phyloP scores from a whole-genome alignment of 1,140 invertebrate genomes.

The Meloidogyne chitwoodi region DNA sequence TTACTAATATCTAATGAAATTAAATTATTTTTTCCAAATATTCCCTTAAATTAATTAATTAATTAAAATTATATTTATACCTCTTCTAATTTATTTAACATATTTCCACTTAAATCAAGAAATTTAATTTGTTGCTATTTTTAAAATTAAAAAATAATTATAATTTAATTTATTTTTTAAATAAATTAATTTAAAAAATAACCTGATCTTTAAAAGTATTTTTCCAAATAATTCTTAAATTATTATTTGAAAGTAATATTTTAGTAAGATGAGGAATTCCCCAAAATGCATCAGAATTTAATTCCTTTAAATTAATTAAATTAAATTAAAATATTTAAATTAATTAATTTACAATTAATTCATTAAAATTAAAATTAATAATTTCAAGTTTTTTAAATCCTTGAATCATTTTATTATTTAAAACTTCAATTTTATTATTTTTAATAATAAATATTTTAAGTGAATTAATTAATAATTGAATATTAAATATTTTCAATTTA shows the following conservation, averaged over 20 bases:
- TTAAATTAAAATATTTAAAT: background rate
- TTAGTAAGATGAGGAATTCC: slow-evolving; percentile 5
- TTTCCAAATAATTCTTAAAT: slow-evolving; percentile 36
- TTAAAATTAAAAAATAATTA: too few relatives aligned
- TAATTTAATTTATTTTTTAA: slow-evolving; percentile 27
- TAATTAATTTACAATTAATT: slow-evolving; percentile 26
- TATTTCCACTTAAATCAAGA: slow-evolving; percentile 32
- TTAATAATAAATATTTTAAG: slow-evolving; percentile 15
- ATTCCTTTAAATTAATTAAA: slow-evolving; percentile 6
- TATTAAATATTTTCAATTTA: slow-evolving; percentile 27
- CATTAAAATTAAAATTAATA: slow-evolving; percentile 31
- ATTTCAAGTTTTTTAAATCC: slow-evolving; percentile 24
- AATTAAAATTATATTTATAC: background rate
- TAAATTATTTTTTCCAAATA: slow-evolving; percentile 45
- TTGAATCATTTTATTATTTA: slow-evolving; percentile 28
- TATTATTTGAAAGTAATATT: slow-evolving; percentile 36
- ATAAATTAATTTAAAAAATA: background rate
- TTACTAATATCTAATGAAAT: slow-evolving; percentile 21
- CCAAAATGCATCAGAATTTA: slow-evolving; percentile 35
- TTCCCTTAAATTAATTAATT: slow-evolving; percentile 14
- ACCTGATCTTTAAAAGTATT: slow-evolving; percentile 41
- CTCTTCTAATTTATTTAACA: slow-evolving; percentile 28
- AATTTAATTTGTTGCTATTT: background rate
- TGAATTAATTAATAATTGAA: slow-evolving; percentile 31
- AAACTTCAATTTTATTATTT: slow-evolving; percentile 40